Base-by-base conservation (phyloP, 2,888 invertebrate species). In the Autographa gamma region DNA sequence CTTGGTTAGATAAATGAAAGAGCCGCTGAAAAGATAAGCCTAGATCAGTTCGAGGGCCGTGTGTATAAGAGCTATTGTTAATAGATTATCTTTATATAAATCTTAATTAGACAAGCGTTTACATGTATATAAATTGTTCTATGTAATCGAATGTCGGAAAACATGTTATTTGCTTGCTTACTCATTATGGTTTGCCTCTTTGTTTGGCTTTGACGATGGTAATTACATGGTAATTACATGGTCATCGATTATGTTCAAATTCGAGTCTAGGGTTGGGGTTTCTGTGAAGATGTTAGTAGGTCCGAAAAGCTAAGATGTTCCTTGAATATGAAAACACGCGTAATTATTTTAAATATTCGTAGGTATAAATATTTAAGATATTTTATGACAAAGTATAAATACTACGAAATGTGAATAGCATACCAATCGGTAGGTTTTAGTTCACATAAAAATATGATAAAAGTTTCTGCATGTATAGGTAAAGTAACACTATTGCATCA, bases 61-160 rank as follows among this genome's bases (percentile, higher is more conserved):
- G 73, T 77, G 61, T 56, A 82, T 66, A 74, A 70, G 77, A 83
- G 74, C 74, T 76, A 78, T 82, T 83, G 78, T 82, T 65, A 65
- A 58, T 71, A 64, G 60, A 71, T 75, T 80, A 83, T 83, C 84
- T 58, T 11, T 62, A 25, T 70, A 69, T 71, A 60, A 71, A 84
- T 83, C 83, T 83, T 74, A 82, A 83, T 83, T 82, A 71, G 59
- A 82, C 74, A 76, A 68, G 73, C 67, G 59, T 82, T 79, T 76
- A 70, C 67, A 54, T 77, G 73, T 78, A 66, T 66, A 61, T 76
- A 64, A 80, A 60, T 72, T 38, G 69, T 76, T 77, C 25, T 64
- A 63, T 67, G 56, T 77, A 56, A 56, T 56, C n/a, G 18, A 32
- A 34, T 7, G 38, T 38, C 11, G 48, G n/a, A 48, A 48, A 48